Conservation (phyloP, 2,888 invertebrate species). For the Mesoligia furuncula region DNA sequence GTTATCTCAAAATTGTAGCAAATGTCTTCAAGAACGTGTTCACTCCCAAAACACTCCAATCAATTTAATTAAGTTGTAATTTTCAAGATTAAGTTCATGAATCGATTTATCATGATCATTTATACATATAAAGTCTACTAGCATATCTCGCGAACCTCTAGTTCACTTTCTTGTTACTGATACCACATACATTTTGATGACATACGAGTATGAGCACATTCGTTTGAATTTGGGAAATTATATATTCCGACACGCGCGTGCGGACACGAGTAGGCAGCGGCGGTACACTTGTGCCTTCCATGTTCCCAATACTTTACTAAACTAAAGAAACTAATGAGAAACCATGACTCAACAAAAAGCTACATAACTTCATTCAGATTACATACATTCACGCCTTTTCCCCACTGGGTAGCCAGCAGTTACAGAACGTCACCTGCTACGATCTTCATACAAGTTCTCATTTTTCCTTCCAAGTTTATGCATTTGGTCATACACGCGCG, state of each 20-base stretch:
- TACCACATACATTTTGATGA: slow-evolving; percentile 1
- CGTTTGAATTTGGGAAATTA: not conserved
- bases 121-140: slow-evolving; percentile 2
- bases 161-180: slow-evolving; percentile 10
- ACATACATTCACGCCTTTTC: not conserved
- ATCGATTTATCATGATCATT: not conserved
- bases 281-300: not conserved
- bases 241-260: too few species aligned
- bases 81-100: too few species aligned
- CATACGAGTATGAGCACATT: not conserved
- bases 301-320: not conserved
- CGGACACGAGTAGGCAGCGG: not conserved
- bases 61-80: too few species aligned
- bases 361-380: not conserved
- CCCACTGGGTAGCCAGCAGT: not conserved
- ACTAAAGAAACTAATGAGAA: not conserved
- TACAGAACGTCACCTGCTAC: too few species aligned
- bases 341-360: not conserved
- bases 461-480: not conserved
- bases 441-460: not conserved
- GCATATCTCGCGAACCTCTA: slow-evolving; percentile 2
- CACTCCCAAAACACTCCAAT: too few species aligned
- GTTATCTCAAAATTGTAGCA: too few species aligned
- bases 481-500: not conserved
- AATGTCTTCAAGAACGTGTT: too few species aligned